These are phyloP conservation scores for Drosophila sturtevanti DNA, from an alignment of 1,140 invertebrate species.

Conservation along the genomic window DNA sequence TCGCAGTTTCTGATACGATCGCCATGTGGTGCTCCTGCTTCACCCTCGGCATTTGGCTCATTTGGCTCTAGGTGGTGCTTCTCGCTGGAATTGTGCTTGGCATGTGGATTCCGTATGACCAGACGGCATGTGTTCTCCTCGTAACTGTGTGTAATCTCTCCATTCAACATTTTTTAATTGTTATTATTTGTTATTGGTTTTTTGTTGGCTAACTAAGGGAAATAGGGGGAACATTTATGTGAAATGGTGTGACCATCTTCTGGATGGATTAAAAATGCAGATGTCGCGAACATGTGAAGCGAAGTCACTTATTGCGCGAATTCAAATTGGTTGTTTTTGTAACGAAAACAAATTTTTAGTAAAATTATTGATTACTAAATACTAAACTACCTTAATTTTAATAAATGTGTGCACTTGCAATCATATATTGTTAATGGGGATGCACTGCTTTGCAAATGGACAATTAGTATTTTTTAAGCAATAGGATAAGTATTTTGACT, in stretches of 20 bases:
- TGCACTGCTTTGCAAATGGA: neutral
- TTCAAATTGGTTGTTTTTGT: no score
- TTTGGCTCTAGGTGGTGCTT: conserved; percentile 36
- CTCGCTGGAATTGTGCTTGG: conserved; percentile 31
- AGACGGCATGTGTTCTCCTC: conserved; percentile 64
- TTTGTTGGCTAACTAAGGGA: neutral
- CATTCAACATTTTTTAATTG: conserved; percentile 68
- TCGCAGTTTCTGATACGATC: conserved; percentile 78
- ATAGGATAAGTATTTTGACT: neutral
- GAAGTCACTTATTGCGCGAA: neutral
- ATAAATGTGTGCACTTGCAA: no score
- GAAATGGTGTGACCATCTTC: neutral
- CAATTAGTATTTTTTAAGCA: no score
- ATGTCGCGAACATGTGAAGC: neutral
- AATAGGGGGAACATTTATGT: neutral
- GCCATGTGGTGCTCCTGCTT: conserved; percentile 39
- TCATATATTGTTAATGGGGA: no score
- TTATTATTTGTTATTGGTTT: conserved; percentile 16
- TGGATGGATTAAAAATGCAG: neutral
- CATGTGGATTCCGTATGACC: conserved; percentile 58
- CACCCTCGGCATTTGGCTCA: neutral
- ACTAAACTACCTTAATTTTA: no score
- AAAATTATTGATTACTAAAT: no score
- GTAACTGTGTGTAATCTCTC: conserved; percentile 69
- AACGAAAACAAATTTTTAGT: no score